Base-by-base conservation (phyloP, 2,888 invertebrate genomes). In the Tinea trinotella region DNA sequence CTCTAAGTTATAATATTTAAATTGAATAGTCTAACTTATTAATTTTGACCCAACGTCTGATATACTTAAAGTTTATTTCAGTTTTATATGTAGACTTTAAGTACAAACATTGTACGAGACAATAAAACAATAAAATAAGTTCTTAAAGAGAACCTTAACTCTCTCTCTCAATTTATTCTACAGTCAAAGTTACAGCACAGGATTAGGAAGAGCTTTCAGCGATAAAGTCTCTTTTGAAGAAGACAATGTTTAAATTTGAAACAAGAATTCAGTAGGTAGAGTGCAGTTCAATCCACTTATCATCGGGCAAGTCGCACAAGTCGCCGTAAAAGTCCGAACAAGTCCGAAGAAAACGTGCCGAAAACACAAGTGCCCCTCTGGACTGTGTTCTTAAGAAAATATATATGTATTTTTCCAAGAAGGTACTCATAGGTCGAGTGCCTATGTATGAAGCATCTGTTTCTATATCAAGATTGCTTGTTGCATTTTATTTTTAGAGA, bases 221-320 rank as follows among this genome's bases (percentile, higher is more conserved):
- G 15, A 50, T 50, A 50, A 50, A 22, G 50, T 48, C 24, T 20
- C 22, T 50, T 15, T 19, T 50, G 18, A 22, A 50, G 24, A 50
- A 50, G 50, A 50, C 50, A 50, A 50, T 50, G 50, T 50, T 52
- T 52, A 52, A 52, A 52, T 52, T 52, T 52, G 36, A 35, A 36
- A 19, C 18, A 52, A 52, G 52, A 52, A 52, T 52, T 13, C 52
- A 17, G 35, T 17, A 52, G 22, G 17, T 17, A 15, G 53, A 19
- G 22, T 40, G 53, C 36, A 53, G 36, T 53, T 53, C 53, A 53
- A 53, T 53, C 53, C 53, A 53, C 53, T 53, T 53, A 53, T 53
- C 53, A 53, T 36, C 52, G 52, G 35, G 24, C 12, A 18, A 12
- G 20, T 12, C 20, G 49, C 12, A 52, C 52, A 35, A 30, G 50